A percentile compares a stretch with the other conserved stretches of the same genome.
Evolutionary conservation across 2,113 vertebrate species (phyloP).

Genomic region (Salvelinus namaycush): DNA sequence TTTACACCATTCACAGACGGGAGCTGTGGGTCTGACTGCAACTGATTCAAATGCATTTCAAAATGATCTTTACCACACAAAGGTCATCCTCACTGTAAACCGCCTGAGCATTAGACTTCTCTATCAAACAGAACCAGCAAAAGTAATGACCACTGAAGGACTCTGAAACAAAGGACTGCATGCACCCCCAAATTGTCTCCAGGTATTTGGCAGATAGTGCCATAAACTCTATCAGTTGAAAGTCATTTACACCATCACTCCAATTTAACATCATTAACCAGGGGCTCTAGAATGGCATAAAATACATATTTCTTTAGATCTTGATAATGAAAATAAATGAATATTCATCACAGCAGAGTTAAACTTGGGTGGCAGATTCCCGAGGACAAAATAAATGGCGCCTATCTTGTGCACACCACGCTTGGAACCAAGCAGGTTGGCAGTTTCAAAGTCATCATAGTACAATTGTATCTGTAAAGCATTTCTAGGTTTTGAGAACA

Average conservation of each 20-base stretch:
- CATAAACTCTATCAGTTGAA: slow-evolving; percentile 18
- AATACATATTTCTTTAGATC: no score
- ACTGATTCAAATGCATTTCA: no score
- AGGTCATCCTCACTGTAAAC: background rate
- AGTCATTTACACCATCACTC: slow-evolving; percentile 24
- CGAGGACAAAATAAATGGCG: slow-evolving; percentile 27
- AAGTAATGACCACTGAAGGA: no score
- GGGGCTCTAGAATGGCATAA: no score
- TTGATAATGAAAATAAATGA: no score
- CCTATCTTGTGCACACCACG: slow-evolving; percentile 5
- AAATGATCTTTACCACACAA: background rate
- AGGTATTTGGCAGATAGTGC: slow-evolving; percentile 16
- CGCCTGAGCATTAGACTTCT: no score
- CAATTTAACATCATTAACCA: background rate
- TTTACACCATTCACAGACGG: no score
- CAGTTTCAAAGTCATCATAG: slow-evolving; percentile 11
- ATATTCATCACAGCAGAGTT: no score
- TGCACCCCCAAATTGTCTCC: background rate
- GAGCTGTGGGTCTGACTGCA: no score
- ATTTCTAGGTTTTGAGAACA: slow-evolving; percentile 30
- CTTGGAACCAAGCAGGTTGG: slow-evolving; percentile 1
- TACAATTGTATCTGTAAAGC: slow-evolving; percentile 23
- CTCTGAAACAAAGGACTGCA: no score
- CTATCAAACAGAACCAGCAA: no score
- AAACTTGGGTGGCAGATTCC: slow-evolving; percentile 18